Conservation (phyloP, 2,113 vertebrate genomes). For the Aviceda subcristata region DNA sequence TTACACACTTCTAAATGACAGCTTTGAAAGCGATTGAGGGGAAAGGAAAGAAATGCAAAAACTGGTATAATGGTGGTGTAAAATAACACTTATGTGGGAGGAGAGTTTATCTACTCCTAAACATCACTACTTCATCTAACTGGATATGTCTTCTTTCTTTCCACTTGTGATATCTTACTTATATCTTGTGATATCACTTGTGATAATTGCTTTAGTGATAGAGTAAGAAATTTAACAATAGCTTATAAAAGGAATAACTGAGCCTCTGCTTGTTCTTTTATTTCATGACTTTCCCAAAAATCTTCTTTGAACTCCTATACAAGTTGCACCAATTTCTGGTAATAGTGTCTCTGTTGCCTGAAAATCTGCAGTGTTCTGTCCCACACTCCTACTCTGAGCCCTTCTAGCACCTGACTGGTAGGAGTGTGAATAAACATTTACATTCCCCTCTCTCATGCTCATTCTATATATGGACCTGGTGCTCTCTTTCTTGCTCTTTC, state of each 20-base stretch:
- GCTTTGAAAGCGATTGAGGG: not conserved
- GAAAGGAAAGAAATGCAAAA: not conserved
- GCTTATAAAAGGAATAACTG: not conserved
- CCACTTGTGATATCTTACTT: not conserved
- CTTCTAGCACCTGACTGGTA: not conserved
- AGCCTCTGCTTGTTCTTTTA: not conserved
- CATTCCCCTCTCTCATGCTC: rapidly evolving
- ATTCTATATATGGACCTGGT: rapidly evolving
- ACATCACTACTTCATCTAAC: not conserved
- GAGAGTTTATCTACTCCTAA: not conserved
- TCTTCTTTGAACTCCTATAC: not conserved
- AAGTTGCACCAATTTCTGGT: not conserved
- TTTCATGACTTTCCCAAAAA: not conserved
- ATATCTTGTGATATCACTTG: not conserved
- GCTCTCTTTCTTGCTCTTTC: not conserved
- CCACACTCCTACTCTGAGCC: not conserved
- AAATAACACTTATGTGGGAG: not conserved
- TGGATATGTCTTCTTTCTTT: not conserved
- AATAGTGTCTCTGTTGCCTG: not conserved
- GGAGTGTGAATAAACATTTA: rapidly evolving
- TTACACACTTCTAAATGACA: not conserved
- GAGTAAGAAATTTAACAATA: not conserved
- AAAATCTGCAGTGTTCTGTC: not conserved
- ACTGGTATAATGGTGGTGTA: not conserved
- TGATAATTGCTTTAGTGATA: not conserved